These are phyloP conservation scores for Notamacropus eugenii DNA, from an alignment of 2,797 vertebrate species.

Conservation along the genomic window DNA sequence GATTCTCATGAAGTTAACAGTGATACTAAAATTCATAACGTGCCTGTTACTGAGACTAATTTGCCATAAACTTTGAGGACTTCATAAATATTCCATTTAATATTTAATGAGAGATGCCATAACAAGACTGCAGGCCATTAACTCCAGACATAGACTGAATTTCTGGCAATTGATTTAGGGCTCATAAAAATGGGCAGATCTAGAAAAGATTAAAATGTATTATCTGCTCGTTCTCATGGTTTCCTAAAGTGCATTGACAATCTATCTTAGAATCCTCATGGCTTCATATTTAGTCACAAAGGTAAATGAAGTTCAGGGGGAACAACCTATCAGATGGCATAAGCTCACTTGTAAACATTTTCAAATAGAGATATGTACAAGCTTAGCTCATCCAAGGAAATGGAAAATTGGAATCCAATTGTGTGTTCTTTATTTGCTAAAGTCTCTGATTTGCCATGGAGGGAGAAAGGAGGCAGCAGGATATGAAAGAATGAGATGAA, in stretches of 20 bases:
- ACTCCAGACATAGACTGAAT: background rate
- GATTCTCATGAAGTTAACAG: constrained; percentile 64
- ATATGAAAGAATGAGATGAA: background rate
- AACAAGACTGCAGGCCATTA: background rate
- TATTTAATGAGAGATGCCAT: constrained; percentile 47
- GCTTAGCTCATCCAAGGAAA: background rate
- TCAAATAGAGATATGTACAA: background rate
- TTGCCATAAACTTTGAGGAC: constrained; percentile 30
- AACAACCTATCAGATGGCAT: background rate
- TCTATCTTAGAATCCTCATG: background rate
- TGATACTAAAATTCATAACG: background rate
- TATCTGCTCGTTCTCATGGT: constrained; percentile 13
- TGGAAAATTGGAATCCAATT: background rate
- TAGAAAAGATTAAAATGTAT: background rate
- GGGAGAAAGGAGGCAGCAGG: background rate
- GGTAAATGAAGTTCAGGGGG: background rate
- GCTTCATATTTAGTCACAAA: constrained; percentile 2
- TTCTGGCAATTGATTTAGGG: constrained; percentile 3
- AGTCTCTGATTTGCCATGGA: background rate
- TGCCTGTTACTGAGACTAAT: constrained; percentile 6
- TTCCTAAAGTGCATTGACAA: background rate
- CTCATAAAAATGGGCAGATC: constrained; percentile 18
- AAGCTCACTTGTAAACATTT: background rate
- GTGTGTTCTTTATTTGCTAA: background rate
- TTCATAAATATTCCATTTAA: constrained; percentile 57